Evolutionary conservation across 2,113 vertebrate genomes (phyloP), one percentile per base, ranked within the genome.

Genomic region (Oryzias woworae): DNA sequence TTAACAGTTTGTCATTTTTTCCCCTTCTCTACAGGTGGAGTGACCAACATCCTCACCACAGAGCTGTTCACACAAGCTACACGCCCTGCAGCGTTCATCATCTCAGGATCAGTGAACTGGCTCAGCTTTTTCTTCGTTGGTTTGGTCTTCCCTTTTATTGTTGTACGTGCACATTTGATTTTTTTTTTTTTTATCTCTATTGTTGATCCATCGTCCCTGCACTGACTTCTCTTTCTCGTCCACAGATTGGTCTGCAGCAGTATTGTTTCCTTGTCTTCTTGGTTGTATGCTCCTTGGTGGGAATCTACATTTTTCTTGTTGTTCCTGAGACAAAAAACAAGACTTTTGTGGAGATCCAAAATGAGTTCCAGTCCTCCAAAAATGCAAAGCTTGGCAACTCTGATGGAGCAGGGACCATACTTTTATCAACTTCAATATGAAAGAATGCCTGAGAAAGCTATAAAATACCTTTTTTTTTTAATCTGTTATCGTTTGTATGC

Each of bases 281-380:
- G 74, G 75, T 69, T 4, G 69, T 93, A 45, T 94, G 92, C 78
- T 62, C 45, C 47, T 58, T 82, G 4, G 88, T 92, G 67, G 89
- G 87, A 2, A 58, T 56, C 2, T 95, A 93, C 75, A 91, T 96
- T 71, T 92, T 89, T 71, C 22, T 94, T 0, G 17, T 94, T n/a
- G 77, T 96, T 64, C 95, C 95, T 0, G 95, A 97, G 81, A 97
- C 95, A 65, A 96, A 95, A 75, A 94, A 94, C 85, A 96, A 94
- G 84, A 94, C 93, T 13, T 95, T 95, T 69, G 78, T 95, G 44
- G 92, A 95, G 77, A 94, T 95, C 41, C 89, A 91, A 72, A 85
- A 84, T 14, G 92, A 94, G 44, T 93, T 96, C 81, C 80, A 88
- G 20, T 75, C 76, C 3, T 43, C 44, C 52, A 73, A 73, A 3